Conservation (phyloP, 2,113 vertebrate species). For the Aspidoscelis tigris region DNA sequence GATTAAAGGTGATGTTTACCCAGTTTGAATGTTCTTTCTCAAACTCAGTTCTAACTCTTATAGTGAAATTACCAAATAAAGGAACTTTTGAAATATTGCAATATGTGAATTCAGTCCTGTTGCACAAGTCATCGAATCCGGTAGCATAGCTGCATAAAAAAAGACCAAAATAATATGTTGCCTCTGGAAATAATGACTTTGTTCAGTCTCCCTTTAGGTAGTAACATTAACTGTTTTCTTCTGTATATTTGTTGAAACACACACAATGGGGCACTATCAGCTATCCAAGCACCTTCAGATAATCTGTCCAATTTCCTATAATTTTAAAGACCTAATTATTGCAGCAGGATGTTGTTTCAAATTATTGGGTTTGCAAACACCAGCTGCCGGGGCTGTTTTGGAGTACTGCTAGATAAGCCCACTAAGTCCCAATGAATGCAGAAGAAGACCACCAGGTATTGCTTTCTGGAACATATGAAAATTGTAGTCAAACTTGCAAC, state of each 20-base stretch:
- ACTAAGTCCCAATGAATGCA: too few species aligned
- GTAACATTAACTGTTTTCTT: not conserved
- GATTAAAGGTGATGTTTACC: constrained; percentile 65
- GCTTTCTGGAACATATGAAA: not conserved
- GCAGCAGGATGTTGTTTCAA: too few species aligned
- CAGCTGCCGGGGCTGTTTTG: too few species aligned
- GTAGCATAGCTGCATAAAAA: constrained; percentile 21
- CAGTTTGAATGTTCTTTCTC: constrained; percentile 56
- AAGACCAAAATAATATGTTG: fast-evolving
- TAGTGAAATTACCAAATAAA: constrained; percentile 42
- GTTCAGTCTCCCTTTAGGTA: not conserved
- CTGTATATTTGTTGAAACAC: not conserved
- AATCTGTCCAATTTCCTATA: too few species aligned
- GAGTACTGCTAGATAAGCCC: too few species aligned
- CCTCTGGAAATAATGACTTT: fast-evolving
- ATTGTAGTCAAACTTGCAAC: too few species aligned
- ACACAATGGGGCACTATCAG: not conserved
- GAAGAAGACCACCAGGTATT: too few species aligned
- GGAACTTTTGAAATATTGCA: constrained; percentile 72
- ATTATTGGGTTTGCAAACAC: too few species aligned
- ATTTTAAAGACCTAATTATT: too few species aligned
- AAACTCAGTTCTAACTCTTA: constrained; percentile 66
- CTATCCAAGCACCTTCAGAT: too few species aligned
- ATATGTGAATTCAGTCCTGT: fast-evolving
- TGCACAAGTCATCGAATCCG: not conserved